Percentiles rank a stretch among this genome's conserved stretches.
Evolutionary conservation across 2,797 vertebrate genomes (phyloP).

Genomic region (Xenopus petersii): DNA sequence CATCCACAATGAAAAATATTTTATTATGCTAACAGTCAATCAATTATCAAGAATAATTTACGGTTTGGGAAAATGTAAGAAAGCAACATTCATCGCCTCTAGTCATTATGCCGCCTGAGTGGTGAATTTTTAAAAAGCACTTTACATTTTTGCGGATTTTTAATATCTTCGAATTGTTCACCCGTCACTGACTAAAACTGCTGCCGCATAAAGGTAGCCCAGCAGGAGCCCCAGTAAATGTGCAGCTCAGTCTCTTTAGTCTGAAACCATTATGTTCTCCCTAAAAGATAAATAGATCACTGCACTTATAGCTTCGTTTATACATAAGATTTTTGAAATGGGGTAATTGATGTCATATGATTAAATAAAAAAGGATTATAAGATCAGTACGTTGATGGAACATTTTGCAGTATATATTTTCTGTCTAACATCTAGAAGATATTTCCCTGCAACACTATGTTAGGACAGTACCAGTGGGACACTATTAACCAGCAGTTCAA

Average conservation of each 20-base stretch:
- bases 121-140: not conserved
- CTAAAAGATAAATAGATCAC: no score
- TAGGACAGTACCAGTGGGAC: slow-evolving; percentile 5
- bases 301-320: no score
- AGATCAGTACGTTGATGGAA: no score
- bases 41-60: no score
- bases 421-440: not conserved
- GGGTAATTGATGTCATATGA: no score
- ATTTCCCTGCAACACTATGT: not conserved
- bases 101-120: not conserved
- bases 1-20: no score
- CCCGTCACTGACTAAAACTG: not conserved
- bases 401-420: not conserved
- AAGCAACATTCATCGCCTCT: no score
- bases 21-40: no score
- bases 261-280: not conserved
- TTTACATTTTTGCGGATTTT: not conserved
- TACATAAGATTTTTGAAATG: no score
- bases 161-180: not conserved
- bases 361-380: no score
- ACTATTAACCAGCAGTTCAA: slow-evolving; percentile 18
- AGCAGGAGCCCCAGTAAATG: not conserved
- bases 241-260: not conserved
- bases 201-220: not conserved
- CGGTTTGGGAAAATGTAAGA: no score